A percentile compares a stretch with the other conserved stretches of the same genome.
phyloP scores from a whole-genome alignment of 2,888 invertebrate species.

The Tethea ocularis region DNA sequence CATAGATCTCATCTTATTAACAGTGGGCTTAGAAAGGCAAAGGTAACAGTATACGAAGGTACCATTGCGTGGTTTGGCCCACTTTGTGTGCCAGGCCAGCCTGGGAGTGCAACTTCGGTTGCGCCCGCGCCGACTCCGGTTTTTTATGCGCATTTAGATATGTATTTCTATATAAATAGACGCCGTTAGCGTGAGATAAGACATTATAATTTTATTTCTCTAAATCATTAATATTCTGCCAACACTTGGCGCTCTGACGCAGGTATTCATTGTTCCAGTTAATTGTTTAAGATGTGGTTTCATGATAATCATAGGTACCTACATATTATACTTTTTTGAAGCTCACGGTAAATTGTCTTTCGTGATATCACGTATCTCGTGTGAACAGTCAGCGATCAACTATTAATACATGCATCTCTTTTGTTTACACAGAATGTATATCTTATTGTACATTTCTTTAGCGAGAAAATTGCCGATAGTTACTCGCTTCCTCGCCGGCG shows the following conservation, averaged over 20 bases:
- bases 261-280: conserved; percentile 6
- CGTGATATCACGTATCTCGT: neutral
- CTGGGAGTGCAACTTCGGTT: conserved; percentile 55
- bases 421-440: no score
- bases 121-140: conserved; percentile 41
- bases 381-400: neutral
- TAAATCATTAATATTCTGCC: conserved; percentile 3
- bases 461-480: no score
- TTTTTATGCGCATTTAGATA: conserved; percentile 27
- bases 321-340: neutral
- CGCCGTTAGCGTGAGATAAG: conserved; percentile 6
- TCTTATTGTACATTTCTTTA: no score
- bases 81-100: conserved; percentile 42
- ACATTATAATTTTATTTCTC: neutral
- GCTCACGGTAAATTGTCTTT: neutral
- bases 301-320: neutral
- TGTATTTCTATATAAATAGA: conserved; percentile 12
- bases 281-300: neutral
- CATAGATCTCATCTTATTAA: conserved; percentile 37
- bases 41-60: conserved; percentile 61
- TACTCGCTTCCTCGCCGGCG: no score
- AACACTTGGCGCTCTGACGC: conserved; percentile 4
- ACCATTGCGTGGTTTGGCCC: conserved; percentile 57
- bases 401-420: neutral
- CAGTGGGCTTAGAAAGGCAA: conserved; percentile 57